Evolutionary conservation across 1,140 invertebrate genomes (phyloP), one percentile per base, ranked within the genome.

Genomic region (Caenorhabditis brenneri): DNA sequence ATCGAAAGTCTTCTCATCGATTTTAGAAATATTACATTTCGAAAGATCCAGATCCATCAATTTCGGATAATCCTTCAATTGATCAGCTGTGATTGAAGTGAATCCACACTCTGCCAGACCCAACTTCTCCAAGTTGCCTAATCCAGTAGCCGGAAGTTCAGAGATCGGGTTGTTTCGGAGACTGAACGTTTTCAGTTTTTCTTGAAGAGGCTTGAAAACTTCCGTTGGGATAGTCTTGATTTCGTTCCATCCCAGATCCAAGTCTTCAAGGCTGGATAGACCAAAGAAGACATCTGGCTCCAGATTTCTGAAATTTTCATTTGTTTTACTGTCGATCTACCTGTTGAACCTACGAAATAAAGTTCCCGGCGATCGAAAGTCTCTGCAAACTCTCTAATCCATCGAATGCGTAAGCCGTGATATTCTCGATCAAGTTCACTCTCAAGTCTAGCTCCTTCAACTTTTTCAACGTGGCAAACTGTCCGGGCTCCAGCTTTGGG

Each of bases 191-290:
- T 24, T 82, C 79, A 85, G 36, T n/a, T 55, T 58, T 6, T 84
- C 55, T 1, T 12, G 27, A 7, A 86, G 55, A 16, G 82, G 33
- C 42, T 80, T 55, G 74, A 80, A 84, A 10, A 65, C 79, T 27
- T 81, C 53, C 4, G 60, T 19, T 58, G 58, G 65, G 16, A 86
- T 42, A 9, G 53, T n/a, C 36, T 84, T 84, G 19, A 86, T 39
- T 29, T 86, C 85, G 55, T 86, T 86, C 85, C 85, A 86, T 51
- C 85, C 85, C 22, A 86, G 22, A 27, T 86, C 85, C 6, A 86
- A 51, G 3, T 86, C 85, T 46, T 86, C 82, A 4, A 86, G 29
- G 27, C 16, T 42, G 19, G 69, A 48, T 3, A 86, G 31, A 0
- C 85, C 85, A 19, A 42, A 58, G 39, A 46, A 86, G 10, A 80